A percentile compares a stretch with the other conserved stretches of the same genome.
These are phyloP conservation scores for Acholoe squamosa DNA, from an alignment of 2,888 invertebrate genomes.

Conservation along the genomic window DNA sequence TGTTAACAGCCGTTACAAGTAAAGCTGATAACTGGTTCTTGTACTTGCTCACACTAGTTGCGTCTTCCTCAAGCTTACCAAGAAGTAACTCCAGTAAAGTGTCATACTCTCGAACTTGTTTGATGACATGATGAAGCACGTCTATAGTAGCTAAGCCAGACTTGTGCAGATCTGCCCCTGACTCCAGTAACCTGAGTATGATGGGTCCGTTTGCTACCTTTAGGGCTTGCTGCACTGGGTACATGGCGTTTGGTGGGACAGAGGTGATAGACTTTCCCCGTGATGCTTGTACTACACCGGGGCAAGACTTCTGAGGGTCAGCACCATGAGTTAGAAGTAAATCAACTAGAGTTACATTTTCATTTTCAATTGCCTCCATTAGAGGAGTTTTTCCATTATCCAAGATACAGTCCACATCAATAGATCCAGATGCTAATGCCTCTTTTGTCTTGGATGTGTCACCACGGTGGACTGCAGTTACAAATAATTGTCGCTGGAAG, in stretches of 20 bases:
- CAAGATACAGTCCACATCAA: conserved; percentile 9
- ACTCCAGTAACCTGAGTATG: neutral
- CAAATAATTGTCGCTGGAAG: neutral
- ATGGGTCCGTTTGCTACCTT: neutral
- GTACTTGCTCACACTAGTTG: neutral
- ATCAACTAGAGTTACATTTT: neutral
- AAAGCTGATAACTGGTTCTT: conserved; percentile 1
- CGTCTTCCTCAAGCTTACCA: conserved; percentile 17
- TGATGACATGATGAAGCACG: neutral
- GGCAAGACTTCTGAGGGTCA: conserved; percentile 2
- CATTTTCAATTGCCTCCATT: neutral
- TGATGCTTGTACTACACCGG: neutral
- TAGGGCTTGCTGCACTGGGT: conserved; percentile 32
- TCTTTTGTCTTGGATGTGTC: neutral
- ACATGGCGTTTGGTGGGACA: neutral
- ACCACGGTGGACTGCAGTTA: neutral
- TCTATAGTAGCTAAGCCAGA: neutral
- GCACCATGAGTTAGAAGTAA: conserved; percentile 11
- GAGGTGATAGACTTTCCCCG: neutral
- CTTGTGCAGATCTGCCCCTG: conserved; percentile 29
- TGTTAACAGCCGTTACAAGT: conserved; percentile 1
- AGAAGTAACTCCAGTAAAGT: neutral
- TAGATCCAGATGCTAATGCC: neutral
- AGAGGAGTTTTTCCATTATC: conserved; percentile 44
- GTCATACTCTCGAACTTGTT: neutral